phyloP scores from a whole-genome alignment of 2,797 vertebrate species.

The Orientallactaga sibirica region DNA sequence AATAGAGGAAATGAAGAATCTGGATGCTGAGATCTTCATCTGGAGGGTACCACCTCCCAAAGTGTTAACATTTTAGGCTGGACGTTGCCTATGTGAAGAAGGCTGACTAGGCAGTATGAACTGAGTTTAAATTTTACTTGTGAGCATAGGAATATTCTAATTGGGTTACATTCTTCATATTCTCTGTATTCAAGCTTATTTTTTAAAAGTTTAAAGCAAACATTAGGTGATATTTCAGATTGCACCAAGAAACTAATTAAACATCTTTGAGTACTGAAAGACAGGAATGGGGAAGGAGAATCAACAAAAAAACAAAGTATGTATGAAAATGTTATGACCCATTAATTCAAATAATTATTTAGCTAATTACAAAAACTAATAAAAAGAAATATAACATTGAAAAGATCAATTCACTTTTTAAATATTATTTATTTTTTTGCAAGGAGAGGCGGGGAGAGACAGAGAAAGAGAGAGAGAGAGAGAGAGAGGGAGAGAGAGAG shows the following conservation, averaged over 20 bases:
- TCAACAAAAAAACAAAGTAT: too few relatives aligned
- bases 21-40: neutral
- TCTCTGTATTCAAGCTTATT: neutral
- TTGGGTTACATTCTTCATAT: neutral
- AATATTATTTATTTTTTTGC: too few relatives aligned
- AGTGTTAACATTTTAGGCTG: neutral
- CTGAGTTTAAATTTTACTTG: neutral
- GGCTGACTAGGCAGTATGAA: neutral
- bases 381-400: too few relatives aligned
- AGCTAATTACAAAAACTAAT: too few relatives aligned
- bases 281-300: neutral
- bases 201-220: conserved; percentile 26
- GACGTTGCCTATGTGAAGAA: neutral
- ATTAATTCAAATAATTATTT: too few relatives aligned
- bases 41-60: neutral
- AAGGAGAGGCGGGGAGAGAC: neutral
- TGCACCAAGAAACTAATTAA: conserved; percentile 37
- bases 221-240: conserved; percentile 35
- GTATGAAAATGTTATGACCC: too few relatives aligned
- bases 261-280: neutral
- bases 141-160: neutral
- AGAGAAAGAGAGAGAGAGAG: too few relatives aligned
- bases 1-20: neutral
- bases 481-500: rapidly evolving
- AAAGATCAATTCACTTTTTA: too few relatives aligned